A percentile compares a stretch with the other conserved stretches of the same genome.
Evolutionary conservation across 2,797 vertebrate genomes (phyloP).

Genomic region (Micrastur ruficollis): DNA sequence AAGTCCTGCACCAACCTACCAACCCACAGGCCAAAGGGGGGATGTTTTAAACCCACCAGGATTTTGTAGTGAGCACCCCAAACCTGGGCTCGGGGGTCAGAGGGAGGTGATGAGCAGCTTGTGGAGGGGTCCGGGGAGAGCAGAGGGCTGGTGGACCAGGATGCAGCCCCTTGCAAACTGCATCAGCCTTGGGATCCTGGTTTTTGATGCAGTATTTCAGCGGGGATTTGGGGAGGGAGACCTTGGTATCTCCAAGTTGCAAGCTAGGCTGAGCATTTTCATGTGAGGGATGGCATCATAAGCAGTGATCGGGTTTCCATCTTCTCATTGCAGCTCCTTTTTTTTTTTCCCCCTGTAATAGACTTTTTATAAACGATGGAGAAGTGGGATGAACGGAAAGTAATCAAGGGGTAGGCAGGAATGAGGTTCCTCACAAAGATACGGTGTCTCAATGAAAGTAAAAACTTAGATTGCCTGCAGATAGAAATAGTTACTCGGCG

Average conservation of each 20-base stretch:
- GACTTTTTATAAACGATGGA: not conserved
- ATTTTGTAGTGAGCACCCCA: not conserved
- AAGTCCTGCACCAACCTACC: not conserved
- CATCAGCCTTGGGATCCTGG: accelerated
- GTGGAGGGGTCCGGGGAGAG: not conserved
- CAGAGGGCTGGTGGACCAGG: not conserved
- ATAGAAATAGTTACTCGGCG: slow-evolving; percentile 5
- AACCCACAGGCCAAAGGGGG: not conserved
- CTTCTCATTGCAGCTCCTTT: not conserved
- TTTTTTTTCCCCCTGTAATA: not conserved
- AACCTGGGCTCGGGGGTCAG: not conserved
- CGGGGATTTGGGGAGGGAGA: not conserved
- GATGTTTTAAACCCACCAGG: not conserved
- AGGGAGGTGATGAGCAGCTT: not conserved
- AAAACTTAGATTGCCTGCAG: slow-evolving; percentile 8
- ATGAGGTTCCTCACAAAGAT: not conserved
- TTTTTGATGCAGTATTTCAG: not conserved
- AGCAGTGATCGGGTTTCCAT: not conserved
- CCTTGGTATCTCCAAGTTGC: not conserved
- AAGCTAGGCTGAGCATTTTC: not conserved
- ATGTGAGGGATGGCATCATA: accelerated
- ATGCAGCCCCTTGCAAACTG: not conserved
- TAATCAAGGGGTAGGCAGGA: not conserved
- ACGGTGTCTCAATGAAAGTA: not conserved
- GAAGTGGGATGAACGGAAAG: not conserved